A percentile compares a stretch with the other conserved stretches of the same genome.
phyloP scores from a whole-genome alignment of 2,888 invertebrate species.

The Zygogramma bicolorata region DNA sequence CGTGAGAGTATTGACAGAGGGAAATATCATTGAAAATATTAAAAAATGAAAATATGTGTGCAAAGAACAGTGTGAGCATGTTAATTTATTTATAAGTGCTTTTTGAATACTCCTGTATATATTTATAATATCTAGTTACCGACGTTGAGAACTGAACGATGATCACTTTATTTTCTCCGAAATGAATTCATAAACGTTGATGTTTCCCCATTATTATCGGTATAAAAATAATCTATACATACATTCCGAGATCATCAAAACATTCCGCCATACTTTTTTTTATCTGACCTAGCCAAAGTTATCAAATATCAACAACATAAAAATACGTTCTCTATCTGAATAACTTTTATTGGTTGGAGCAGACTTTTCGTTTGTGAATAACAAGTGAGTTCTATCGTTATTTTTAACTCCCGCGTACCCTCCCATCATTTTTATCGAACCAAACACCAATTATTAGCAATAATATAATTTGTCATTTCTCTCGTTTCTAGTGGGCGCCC shows the following conservation, averaged over 20 bases:
- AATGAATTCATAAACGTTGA: neutral
- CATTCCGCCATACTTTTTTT: conserved; percentile 34
- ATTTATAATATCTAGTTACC: neutral
- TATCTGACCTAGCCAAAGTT: conserved; percentile 36
- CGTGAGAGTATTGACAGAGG: too few relatives aligned
- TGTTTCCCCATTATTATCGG: neutral
- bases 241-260: conserved; percentile 12
- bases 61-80: too few relatives aligned
- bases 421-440: conserved; percentile 35
- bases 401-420: conserved; percentile 34
- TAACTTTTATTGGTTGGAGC: conserved; percentile 34
- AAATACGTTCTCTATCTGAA: conserved; percentile 38
- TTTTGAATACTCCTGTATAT: too few relatives aligned
- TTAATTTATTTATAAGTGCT: too few relatives aligned
- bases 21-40: too few relatives aligned
- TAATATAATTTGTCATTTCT: conserved; percentile 20
- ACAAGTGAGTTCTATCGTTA: conserved; percentile 23
- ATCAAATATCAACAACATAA: conserved; percentile 38
- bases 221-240: conserved; percentile 19
- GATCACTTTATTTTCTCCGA: neutral
- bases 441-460: conserved; percentile 23
- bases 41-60: too few relatives aligned
- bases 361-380: conserved; percentile 32
- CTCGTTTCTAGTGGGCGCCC: conserved; percentile 23
- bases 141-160: neutral